A percentile compares a stretch with the other conserved stretches of the same genome.
phyloP scores from a whole-genome alignment of 2,113 vertebrate genomes.

The Pangasianodon hypophthalmus region DNA sequence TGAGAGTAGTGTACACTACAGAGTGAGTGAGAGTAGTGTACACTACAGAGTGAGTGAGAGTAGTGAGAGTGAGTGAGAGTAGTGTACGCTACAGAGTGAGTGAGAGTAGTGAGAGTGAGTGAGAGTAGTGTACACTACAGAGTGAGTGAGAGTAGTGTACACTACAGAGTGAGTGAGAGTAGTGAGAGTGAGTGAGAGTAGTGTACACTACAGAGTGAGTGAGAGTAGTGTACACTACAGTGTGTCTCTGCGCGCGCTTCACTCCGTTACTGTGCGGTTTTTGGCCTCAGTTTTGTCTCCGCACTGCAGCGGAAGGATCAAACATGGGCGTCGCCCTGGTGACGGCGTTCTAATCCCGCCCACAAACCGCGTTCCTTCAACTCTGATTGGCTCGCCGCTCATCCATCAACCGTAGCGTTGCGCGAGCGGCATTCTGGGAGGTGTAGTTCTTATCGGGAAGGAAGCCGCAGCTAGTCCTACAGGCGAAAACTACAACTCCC shows the following conservation, averaged over 20 bases:
- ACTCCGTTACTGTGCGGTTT: not conserved
- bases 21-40: too few species aligned
- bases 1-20: too few species aligned
- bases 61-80: too few species aligned
- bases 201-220: not conserved
- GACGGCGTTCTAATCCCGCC: not conserved
- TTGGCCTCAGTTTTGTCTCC: conserved; percentile 24
- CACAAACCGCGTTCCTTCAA: not conserved
- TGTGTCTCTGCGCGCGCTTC: not conserved
- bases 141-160: too few species aligned
- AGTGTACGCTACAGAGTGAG: too few species aligned
- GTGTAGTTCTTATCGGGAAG: not conserved
- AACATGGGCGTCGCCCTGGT: conserved; percentile 36
- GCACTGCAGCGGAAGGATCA: conserved; percentile 36
- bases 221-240: not conserved
- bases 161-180: too few species aligned
- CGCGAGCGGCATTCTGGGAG: not conserved
- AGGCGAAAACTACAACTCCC: conserved; percentile 12
- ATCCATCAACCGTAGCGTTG: not conserved
- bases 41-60: too few species aligned
- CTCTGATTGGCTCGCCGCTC: not conserved
- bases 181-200: not conserved
- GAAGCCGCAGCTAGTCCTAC: not conserved
- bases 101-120: too few species aligned
- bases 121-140: too few species aligned